Evolutionary conservation across 2,797 vertebrate genomes (phyloP), one percentile per base, ranked within the genome.

Genomic region (Periparus ater): DNA sequence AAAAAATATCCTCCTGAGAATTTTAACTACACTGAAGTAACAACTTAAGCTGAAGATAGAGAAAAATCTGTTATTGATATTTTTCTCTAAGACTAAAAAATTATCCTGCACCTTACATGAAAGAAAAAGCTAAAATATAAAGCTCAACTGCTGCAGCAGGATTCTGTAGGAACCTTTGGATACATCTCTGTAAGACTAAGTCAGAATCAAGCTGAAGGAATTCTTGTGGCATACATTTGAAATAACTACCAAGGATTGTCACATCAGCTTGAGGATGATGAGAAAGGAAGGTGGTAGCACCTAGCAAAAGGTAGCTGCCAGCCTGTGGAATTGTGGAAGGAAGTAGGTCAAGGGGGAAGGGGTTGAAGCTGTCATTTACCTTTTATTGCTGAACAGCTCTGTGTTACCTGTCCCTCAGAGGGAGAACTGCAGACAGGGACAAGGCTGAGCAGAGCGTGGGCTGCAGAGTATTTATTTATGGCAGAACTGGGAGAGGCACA

Each of bases 271-370:
- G 73, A 81, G 51, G 76, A 30, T 66, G 79, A 78, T 90, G 66
- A 45, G 76, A 44, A 84, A 70, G 51, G 51, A 90, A 91, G 73
- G 62, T 66, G 66, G 38, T 81, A 55, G 73, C 70, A 81, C 74
- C 88, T 44, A 81, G 66, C 79, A 78, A 70, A 86, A 91, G 91
- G 89, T 36, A 72, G 20, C 54, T 94, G 93, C 85, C 76, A 90
- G 66, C 79, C 47, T 62, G 66, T 74, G 73, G 76, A 70, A 78
- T 62, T 78, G 44, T 57, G 70, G 89, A 81, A 45, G 61, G 70
- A 95, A 94, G 17, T 70, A 84, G 88, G 79, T 93, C 82, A 88
- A 5, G 30, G 78, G 47, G 27, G 58, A 90, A 78, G 42, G 36
- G 10, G 17, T 9, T 70, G 76, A 62, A 85, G 2, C 47, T 81